Evolutionary conservation across 53 echinoderm and acorn worm species (phyloP).

Genomic region (Paracentrotus lividus): DNA sequence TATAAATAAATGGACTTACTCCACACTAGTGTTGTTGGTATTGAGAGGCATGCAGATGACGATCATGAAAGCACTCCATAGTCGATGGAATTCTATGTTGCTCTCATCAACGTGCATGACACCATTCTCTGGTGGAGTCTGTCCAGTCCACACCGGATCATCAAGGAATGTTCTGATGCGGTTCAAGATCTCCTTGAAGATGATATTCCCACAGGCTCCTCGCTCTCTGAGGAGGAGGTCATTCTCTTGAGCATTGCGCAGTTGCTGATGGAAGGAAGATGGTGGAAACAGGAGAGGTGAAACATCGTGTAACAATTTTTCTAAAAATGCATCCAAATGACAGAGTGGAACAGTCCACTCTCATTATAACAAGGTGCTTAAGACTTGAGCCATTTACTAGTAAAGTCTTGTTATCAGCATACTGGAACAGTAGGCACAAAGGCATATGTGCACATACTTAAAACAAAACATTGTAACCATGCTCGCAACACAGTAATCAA

Average conservation of each 20-base stretch:
- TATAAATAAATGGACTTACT: constrained; percentile 52
- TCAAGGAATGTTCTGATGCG: constrained; percentile 54
- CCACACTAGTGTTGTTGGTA: constrained; percentile 49
- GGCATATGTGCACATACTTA: too few relatives aligned
- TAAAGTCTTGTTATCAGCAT: too few relatives aligned
- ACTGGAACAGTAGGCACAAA: too few relatives aligned
- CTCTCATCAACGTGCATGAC: constrained; percentile 72
- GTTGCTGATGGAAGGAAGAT: constrained; percentile 35
- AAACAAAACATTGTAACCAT: too few relatives aligned
- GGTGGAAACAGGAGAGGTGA: neutral
- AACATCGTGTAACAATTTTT: neutral
- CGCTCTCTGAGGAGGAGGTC: constrained; percentile 58
- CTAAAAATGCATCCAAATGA: too few relatives aligned
- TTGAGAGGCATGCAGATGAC: constrained; percentile 64
- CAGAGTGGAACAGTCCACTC: too few relatives aligned
- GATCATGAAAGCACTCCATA: constrained; percentile 74
- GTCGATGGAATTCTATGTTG: constrained; percentile 66
- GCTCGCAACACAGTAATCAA: too few relatives aligned
- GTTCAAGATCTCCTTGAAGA: constrained; percentile 68
- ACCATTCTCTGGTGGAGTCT: constrained; percentile 56
- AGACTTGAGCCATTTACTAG: too few relatives aligned
- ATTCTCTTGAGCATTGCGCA: constrained; percentile 35
- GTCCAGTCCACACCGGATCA: constrained; percentile 70
- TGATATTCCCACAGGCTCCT: constrained; percentile 43
- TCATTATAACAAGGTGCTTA: too few relatives aligned